A percentile compares a stretch with the other conserved stretches of the same genome.
phyloP scores from a whole-genome alignment of 2,113 vertebrate species.

The Calidris pygmaea region DNA sequence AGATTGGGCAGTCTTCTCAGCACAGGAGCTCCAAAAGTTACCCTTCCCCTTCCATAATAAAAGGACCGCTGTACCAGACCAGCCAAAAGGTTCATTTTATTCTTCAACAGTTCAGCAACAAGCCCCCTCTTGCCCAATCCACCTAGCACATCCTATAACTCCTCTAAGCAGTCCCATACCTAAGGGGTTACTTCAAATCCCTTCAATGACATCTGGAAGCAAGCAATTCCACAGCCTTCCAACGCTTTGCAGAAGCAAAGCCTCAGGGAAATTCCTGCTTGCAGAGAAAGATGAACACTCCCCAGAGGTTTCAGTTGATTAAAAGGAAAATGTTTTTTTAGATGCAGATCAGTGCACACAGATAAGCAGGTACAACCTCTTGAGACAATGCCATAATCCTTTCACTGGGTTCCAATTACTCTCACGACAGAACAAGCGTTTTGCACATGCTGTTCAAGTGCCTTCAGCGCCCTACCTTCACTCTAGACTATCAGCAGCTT shows the following conservation, averaged over 20 bases:
- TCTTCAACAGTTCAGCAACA: not conserved
- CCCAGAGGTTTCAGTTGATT: not conserved
- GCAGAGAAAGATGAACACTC: not conserved
- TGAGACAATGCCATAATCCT: not conserved
- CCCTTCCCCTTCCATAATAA: not conserved
- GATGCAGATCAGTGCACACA: not conserved
- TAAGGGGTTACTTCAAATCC: not conserved
- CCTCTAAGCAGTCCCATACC: not conserved
- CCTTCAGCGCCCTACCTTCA: not conserved
- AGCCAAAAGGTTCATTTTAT: not conserved
- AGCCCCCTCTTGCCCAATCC: not conserved
- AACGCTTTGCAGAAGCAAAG: not conserved
- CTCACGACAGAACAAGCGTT: not conserved
- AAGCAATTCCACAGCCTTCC: not conserved
- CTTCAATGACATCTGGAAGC: not conserved
- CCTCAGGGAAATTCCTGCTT: not conserved
- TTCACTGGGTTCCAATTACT: not conserved
- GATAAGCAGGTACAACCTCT: not conserved
- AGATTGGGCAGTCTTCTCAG: not conserved
- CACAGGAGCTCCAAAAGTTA: not conserved
- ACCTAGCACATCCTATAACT: not conserved
- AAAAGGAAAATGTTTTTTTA: not conserved
- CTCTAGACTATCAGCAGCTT: not conserved
- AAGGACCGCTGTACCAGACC: not conserved
- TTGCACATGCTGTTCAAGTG: not conserved